These are phyloP conservation scores for Columbina picui DNA, from an alignment of 2,113 vertebrate species.

Conservation along the genomic window DNA sequence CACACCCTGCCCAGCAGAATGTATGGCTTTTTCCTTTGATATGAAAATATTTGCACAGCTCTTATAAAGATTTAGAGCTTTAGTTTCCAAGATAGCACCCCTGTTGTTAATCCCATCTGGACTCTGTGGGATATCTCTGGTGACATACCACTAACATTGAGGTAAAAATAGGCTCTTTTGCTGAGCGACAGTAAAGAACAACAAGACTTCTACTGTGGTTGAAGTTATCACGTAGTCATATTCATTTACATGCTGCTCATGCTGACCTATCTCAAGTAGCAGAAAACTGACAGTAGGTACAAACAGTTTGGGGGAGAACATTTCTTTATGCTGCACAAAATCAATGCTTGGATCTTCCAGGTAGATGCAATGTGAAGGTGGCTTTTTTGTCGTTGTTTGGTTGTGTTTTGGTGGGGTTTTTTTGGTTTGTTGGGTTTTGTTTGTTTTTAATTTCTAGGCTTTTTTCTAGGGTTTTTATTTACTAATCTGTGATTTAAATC, in stretches of 20 bases:
- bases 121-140: constrained; percentile 24
- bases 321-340: background rate
- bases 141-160: constrained; percentile 15
- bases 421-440: background rate
- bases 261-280: background rate
- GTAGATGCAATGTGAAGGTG: background rate
- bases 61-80: background rate
- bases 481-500: background rate
- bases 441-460: background rate
- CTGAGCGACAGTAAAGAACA: background rate
- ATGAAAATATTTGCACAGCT: constrained; percentile 26
- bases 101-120: constrained; percentile 49
- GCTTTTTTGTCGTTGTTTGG: background rate
- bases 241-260: background rate
- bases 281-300: background rate
- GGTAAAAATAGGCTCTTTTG: constrained; percentile 47
- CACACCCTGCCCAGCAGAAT: background rate
- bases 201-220: background rate
- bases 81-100: constrained; percentile 18
- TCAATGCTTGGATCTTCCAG: background rate
- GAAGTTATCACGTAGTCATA: background rate
- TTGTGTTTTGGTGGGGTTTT: too few relatives aligned
- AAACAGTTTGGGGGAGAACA: background rate
- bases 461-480: background rate
- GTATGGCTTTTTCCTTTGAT: background rate